These are phyloP conservation scores for Gambelia wislizenii DNA, from an alignment of 2,797 vertebrate genomes.

Conservation along the genomic window DNA sequence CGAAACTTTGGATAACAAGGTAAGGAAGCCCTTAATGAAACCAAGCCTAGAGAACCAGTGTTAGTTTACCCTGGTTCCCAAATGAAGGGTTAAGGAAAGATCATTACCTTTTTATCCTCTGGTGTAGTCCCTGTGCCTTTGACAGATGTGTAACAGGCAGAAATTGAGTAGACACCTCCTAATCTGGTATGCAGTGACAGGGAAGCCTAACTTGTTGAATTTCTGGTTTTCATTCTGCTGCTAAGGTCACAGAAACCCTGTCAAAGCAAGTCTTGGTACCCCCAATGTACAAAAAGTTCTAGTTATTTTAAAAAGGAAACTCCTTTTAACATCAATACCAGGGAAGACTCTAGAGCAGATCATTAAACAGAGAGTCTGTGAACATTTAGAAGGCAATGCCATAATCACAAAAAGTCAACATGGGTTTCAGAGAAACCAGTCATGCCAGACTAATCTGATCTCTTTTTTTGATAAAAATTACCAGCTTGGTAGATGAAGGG, in stretches of 20 bases:
- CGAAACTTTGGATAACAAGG: background rate
- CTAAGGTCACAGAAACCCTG: background rate
- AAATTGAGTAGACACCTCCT: background rate
- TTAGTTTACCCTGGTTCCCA: background rate
- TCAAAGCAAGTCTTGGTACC: background rate
- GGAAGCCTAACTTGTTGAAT: background rate
- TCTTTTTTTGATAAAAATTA: no score
- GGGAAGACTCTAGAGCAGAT: no score
- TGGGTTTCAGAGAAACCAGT: no score
- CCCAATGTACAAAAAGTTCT: background rate
- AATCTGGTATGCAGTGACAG: background rate
- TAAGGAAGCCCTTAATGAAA: background rate
- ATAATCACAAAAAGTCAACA: no score
- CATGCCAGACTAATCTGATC: no score
- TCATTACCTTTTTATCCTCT: background rate
- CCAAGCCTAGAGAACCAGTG: background rate
- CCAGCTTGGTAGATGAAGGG: no score
- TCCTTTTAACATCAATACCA: no score
- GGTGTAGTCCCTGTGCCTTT: background rate
- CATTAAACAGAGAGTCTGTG: no score
- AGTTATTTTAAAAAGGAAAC: no score
- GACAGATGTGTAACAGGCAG: background rate
- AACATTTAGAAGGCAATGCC: no score
- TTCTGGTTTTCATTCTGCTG: background rate
- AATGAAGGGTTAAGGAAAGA: background rate